Percentiles rank a stretch among this genome's conserved stretches.
Conservation (phyloP, 2,797 vertebrate genomes). For the Mergus octosetaceus region DNA sequence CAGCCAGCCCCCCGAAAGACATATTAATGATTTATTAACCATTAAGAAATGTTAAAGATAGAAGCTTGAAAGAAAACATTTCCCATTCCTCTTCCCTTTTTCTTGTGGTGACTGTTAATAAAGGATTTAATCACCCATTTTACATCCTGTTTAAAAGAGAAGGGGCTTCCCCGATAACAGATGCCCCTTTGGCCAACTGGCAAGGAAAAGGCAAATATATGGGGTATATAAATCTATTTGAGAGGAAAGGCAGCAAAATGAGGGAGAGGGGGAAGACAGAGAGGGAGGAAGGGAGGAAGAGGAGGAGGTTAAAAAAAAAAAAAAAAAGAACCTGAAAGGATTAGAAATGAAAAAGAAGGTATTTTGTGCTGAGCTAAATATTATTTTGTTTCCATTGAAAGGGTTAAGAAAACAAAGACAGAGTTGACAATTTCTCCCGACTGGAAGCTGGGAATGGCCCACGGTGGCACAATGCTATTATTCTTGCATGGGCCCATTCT, state of each 20-base stretch:
- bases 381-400: conserved; percentile 81
- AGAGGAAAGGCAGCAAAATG: conserved; percentile 36
- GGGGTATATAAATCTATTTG: conserved; percentile 59
- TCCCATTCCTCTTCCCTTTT: conserved; percentile 20
- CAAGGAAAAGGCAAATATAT: conserved; percentile 31
- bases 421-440: conserved; percentile 76
- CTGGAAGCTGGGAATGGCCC: conserved; percentile 79
- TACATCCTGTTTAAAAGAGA: conserved; percentile 51
- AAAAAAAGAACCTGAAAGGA: conserved; percentile 54
- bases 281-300: not conserved
- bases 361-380: conserved; percentile 80
- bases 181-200: conserved; percentile 58
- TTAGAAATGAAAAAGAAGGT: conserved; percentile 75
- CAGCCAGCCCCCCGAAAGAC: not conserved
- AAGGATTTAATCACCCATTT: conserved; percentile 50
- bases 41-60: not conserved
- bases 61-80: not conserved
- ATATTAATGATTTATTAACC: not conserved
- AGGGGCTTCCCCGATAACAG: conserved; percentile 52
- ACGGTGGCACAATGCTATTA: conserved; percentile 79
- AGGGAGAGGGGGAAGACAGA: not conserved
- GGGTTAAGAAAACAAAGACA: conserved; percentile 79
- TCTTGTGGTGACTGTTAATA: not conserved
- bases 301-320: not conserved
- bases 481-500: conserved; percentile 79